Conservation (phyloP, 2,888 invertebrate genomes). For the Pycnomerus fuliginosus region DNA sequence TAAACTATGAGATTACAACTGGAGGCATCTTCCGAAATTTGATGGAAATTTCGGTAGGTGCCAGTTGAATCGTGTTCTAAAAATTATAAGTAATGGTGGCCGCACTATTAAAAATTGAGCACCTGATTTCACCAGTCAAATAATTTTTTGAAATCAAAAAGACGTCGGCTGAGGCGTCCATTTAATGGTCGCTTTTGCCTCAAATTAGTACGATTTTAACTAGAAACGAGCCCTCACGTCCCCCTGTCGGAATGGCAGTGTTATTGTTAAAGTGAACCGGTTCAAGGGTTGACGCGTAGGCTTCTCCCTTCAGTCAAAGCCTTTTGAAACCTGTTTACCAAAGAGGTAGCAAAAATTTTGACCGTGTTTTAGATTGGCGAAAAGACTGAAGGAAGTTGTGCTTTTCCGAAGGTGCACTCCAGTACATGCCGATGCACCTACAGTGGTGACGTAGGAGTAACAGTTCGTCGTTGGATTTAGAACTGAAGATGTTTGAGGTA, state of each 20-base stretch:
- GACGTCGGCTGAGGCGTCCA: not conserved
- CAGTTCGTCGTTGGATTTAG: too few relatives aligned
- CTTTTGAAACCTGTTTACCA: too few relatives aligned
- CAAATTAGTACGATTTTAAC: too few relatives aligned
- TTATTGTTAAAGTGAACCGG: constrained; percentile 48
- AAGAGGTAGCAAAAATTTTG: too few relatives aligned
- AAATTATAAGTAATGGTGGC: constrained; percentile 32
- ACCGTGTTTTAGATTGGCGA: not conserved
- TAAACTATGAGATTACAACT: constrained; percentile 23
- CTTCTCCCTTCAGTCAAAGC: too few relatives aligned
- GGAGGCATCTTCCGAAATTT: constrained; percentile 6
- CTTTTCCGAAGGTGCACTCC: constrained; percentile 30
- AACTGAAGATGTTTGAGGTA: not conserved
- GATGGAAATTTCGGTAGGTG: not conserved
- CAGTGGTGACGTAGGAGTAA: constrained; percentile 7
- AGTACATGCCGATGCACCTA: constrained; percentile 30
- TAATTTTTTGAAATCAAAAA: constrained; percentile 21
- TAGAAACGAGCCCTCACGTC: constrained; percentile 40
- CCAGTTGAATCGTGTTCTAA: constrained; percentile 14
- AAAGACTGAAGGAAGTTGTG: constrained; percentile 9
- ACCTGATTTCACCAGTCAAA: constrained; percentile 46
- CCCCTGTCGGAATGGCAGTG: constrained; percentile 50
- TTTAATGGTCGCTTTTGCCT: too few relatives aligned
- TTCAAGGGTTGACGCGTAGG: constrained; percentile 39
- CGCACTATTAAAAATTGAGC: constrained; percentile 51